phyloP scores from a whole-genome alignment of 2,113 vertebrate species.

The Percina caprodes region DNA sequence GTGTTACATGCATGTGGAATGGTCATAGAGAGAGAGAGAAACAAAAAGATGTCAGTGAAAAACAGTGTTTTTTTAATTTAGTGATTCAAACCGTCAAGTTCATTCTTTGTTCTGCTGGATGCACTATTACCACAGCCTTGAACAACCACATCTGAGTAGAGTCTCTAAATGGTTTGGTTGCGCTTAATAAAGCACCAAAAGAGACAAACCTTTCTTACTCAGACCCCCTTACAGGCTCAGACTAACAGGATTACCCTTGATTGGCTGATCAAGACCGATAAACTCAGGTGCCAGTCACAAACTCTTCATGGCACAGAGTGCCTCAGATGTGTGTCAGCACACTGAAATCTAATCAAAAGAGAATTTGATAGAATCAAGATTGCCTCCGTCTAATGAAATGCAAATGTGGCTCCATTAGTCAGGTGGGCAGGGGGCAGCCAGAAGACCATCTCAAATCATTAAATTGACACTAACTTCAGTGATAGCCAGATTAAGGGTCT shows the following conservation, averaged over 20 bases:
- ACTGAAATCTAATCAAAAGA: conserved; percentile 78
- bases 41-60: conserved; percentile 7
- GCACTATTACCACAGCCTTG: conserved; percentile 58
- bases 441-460: conserved; percentile 61
- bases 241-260: conserved; percentile 79
- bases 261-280: conserved; percentile 79
- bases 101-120: conserved; percentile 56
- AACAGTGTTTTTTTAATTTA: conserved; percentile 34
- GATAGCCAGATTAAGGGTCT: conserved; percentile 45
- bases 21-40: not conserved
- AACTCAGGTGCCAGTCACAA: conserved; percentile 78
- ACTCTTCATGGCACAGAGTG: conserved; percentile 61
- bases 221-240: conserved; percentile 31
- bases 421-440: conserved; percentile 43
- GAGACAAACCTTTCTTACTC: conserved; percentile 54
- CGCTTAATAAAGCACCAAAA: conserved; percentile 71
- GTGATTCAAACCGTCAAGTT: conserved; percentile 42
- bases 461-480: conserved; percentile 63
- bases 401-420: conserved; percentile 76
- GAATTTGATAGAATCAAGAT: conserved; percentile 80
- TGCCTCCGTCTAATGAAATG: conserved; percentile 77
- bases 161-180: conserved; percentile 66
- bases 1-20: conserved; percentile 27
- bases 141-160: conserved; percentile 41
- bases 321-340: conserved; percentile 78